Evolutionary conservation across 2,113 vertebrate genomes (phyloP).

Genomic region (Menidia beryllina): DNA sequence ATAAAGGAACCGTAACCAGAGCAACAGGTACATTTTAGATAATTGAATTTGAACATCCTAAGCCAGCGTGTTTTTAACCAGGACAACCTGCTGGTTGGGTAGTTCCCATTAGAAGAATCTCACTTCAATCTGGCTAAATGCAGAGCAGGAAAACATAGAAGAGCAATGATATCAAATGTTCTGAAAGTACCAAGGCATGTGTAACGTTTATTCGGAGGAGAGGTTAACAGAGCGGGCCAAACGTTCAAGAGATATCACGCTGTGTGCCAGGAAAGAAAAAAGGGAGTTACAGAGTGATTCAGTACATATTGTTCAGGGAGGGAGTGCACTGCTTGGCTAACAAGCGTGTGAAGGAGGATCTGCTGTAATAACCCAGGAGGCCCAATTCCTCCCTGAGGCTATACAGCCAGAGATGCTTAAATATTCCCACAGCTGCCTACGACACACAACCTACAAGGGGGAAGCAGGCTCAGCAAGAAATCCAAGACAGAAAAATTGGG

Average conservation of each 20-base stretch:
- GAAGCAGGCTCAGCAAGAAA: slow-evolving; percentile 6
- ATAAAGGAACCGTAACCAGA: slow-evolving; percentile 5
- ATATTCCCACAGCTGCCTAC: not conserved
- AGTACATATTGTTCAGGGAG: slow-evolving; percentile 25
- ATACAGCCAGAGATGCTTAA: slow-evolving; percentile 30
- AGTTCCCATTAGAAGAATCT: not conserved
- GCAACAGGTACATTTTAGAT: not conserved
- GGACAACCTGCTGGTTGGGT: not conserved
- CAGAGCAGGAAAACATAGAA: not conserved
- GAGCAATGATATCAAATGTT: slow-evolving; percentile 1
- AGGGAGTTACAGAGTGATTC: slow-evolving; percentile 30
- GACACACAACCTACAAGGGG: slow-evolving; percentile 7
- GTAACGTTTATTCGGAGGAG: slow-evolving; percentile 2
- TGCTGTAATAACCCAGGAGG: slow-evolving; percentile 41
- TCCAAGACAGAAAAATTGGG: not conserved
- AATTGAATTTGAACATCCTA: not conserved
- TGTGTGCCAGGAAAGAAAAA: slow-evolving; percentile 4
- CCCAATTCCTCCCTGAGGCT: slow-evolving; percentile 36
- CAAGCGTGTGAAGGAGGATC: slow-evolving; percentile 27
- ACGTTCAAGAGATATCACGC: not conserved
- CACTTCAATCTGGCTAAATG: not conserved
- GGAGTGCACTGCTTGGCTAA: slow-evolving; percentile 30
- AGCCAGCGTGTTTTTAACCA: not conserved
- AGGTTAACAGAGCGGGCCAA: slow-evolving; percentile 15
- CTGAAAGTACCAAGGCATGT: not conserved